These are phyloP conservation scores for Anarhynchus alexandrinus DNA, from an alignment of 2,113 vertebrate species.

Conservation along the genomic window DNA sequence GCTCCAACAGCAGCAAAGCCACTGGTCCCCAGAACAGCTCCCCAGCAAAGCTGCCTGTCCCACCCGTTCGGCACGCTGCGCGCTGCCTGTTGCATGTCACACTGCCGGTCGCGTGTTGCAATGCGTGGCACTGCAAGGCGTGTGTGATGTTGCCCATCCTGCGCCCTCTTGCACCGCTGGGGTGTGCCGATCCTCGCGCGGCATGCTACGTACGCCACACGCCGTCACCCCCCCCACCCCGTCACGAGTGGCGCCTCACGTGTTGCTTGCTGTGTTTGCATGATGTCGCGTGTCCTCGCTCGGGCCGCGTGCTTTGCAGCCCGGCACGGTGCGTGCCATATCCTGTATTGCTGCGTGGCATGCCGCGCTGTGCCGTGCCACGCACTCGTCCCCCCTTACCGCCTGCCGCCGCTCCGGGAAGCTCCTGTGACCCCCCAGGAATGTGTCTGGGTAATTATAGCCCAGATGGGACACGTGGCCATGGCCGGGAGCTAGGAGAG, in stretches of 20 bases:
- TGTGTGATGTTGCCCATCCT: accelerated
- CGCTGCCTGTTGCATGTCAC: accelerated
- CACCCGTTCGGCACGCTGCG: accelerated
- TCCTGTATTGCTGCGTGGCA: background rate
- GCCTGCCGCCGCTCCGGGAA: background rate
- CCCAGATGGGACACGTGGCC: background rate
- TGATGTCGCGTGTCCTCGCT: accelerated
- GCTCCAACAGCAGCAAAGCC: background rate
- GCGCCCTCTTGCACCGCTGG: accelerated
- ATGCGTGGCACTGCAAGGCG: accelerated
- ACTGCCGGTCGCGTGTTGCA: too few relatives aligned
- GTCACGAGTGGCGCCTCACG: accelerated
- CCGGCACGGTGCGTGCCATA: background rate
- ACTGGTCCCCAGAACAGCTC: accelerated
- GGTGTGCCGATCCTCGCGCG: accelerated
- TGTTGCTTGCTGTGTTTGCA: accelerated
- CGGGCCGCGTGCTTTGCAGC: background rate
- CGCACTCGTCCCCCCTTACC: background rate
- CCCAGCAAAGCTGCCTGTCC: accelerated
- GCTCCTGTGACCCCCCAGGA: conserved; percentile 36
- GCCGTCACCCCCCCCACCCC: background rate
- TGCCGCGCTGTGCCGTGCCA: background rate
- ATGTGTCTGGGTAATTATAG: conserved; percentile 44
- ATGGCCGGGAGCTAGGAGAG: background rate
- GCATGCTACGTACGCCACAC: too few relatives aligned